Evolutionary conservation across 2,113 vertebrate genomes (phyloP).

Genomic region (Grus americana): DNA sequence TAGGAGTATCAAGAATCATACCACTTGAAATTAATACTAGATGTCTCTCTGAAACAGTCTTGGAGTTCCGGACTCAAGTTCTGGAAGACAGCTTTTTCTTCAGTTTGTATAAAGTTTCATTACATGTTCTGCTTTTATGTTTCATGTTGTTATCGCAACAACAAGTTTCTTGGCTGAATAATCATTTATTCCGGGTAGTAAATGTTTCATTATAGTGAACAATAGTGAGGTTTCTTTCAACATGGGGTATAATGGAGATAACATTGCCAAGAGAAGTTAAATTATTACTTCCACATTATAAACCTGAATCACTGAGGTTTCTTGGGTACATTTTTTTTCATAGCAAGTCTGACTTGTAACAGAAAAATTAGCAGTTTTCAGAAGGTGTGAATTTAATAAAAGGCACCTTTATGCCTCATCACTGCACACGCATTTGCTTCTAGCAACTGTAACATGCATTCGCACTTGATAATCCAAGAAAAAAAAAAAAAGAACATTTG

Average conservation of each 20-base stretch:
- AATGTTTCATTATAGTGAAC: constrained; percentile 9
- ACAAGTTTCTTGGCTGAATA: constrained; percentile 35
- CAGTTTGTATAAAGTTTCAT: neutral
- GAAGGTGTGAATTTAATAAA: neutral
- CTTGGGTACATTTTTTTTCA: neutral
- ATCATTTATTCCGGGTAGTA: neutral
- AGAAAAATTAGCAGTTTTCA: constrained; percentile 15
- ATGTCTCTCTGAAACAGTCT: neutral
- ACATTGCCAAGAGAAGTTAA: neutral
- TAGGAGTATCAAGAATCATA: neutral
- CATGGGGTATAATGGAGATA: neutral
- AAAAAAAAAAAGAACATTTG: neutral
- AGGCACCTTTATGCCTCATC: neutral
- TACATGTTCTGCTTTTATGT: neutral
- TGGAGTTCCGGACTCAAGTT: neutral
- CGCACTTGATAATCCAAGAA: neutral
- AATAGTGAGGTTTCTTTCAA: constrained; percentile 1
- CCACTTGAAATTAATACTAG: neutral
- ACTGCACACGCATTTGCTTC: neutral
- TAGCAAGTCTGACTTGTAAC: neutral
- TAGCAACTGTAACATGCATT: neutral
- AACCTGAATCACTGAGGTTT: neutral
- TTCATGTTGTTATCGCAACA: neutral
- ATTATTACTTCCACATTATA: neutral
- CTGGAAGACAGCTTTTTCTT: neutral